Evolutionary conservation across 2,113 vertebrate species (phyloP).

Genomic region (Leptobrachium ailaonicum): DNA sequence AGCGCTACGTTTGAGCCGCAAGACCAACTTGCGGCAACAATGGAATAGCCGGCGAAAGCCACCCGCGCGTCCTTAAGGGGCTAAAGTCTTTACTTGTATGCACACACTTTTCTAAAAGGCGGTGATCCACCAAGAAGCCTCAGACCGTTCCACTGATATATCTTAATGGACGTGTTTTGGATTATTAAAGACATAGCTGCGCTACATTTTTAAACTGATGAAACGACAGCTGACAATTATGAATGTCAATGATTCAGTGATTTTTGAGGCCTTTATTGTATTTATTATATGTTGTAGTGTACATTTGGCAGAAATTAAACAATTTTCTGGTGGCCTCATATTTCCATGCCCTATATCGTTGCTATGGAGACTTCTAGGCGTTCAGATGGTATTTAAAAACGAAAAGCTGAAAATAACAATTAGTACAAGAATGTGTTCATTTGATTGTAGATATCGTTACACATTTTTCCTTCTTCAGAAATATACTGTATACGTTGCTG

Average conservation of each 20-base stretch:
- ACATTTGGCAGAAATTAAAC: conserved; percentile 50
- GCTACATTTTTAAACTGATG: too few species aligned
- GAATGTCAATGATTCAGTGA: neutral
- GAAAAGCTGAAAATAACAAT: conserved; percentile 44
- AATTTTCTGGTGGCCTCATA: conserved; percentile 52
- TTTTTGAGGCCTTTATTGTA: neutral
- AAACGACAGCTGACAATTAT: rapidly evolving
- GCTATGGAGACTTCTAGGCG: conserved; percentile 62
- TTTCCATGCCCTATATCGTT: conserved; percentile 62
- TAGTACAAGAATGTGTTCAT: conserved; percentile 38
- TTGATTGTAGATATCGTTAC: neutral
- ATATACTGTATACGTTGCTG: neutral
- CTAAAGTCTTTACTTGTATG: too few species aligned
- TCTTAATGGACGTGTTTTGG: too few species aligned
- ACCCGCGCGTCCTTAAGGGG: too few species aligned
- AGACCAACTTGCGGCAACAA: too few species aligned
- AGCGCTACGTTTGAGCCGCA: too few species aligned
- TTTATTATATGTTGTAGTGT: conserved; percentile 22
- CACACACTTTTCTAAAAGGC: too few species aligned
- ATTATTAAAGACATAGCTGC: too few species aligned
- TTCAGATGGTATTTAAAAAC: conserved; percentile 56
- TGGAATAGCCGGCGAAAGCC: too few species aligned
- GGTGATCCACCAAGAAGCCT: too few species aligned
- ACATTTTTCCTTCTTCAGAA: neutral
- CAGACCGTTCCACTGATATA: too few species aligned